Base-by-base conservation (phyloP, 2,113 vertebrate species). In the Eublepharis macularius region DNA sequence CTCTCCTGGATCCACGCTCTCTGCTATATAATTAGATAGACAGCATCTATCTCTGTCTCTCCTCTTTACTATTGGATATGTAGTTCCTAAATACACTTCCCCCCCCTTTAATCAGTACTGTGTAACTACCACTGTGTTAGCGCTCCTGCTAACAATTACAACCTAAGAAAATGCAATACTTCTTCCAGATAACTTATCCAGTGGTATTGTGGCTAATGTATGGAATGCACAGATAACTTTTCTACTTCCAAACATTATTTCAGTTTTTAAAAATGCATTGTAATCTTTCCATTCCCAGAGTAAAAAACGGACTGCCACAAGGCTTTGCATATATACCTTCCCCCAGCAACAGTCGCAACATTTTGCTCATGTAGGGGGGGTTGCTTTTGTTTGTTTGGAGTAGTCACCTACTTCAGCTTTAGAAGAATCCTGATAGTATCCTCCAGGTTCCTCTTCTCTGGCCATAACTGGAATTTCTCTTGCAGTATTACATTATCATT, bases 391-490 rank as follows among this genome's bases (percentile, higher is more conserved):
- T 43, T 45, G 45, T 60, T 29, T 32, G 0, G 0, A 68, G 43
- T 85, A 51, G 51, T 17, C 6, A 81, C 91, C 89, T 54, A 95
- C 94, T 19, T 60, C 87, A 54, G 70, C 84, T 66, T 73, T 10
- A 0, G 75, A 65, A 43, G 90, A 88, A 78, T 80, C 92, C 80
- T 51, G 87, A 70, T 85, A 54, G 2, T 87, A 47, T 6, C 82
- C 29, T 0, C 57, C 88, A 0, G 0, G 63, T 84, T 94, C 92
- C 65, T 81, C 76, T 74, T 0, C 0, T 0, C 72, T 77, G 81
- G 94, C 93, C 94, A 94, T 94, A 69, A 82, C 87, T 70, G 82
- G 63, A 89, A 72, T 88, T 13, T 70, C 43, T 41, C 90, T 91
- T 47, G 82, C 72, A 49, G 1, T 0, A 0, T 93, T 81, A 91